These are phyloP conservation scores for Neostethus bicornis DNA, from an alignment of 2,797 vertebrate species.

Conservation along the genomic window DNA sequence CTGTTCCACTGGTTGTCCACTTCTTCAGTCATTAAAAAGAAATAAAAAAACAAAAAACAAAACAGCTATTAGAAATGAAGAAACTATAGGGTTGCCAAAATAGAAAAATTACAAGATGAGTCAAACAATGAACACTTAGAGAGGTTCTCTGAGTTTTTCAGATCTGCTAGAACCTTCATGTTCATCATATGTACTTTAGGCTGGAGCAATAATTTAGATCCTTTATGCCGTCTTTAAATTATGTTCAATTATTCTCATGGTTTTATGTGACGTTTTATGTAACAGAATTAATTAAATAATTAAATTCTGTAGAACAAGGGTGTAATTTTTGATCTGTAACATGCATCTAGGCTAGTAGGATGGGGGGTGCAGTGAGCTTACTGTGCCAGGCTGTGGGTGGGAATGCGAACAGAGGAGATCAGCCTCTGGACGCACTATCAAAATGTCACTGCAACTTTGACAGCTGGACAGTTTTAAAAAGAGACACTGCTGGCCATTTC, in stretches of 20 bases:
- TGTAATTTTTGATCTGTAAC: constrained; percentile 29
- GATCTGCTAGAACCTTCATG: constrained; percentile 20
- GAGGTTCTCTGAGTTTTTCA: constrained; percentile 16
- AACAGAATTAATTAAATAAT: too few species aligned
- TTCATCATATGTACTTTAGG: constrained; percentile 7
- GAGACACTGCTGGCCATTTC: constrained; percentile 77
- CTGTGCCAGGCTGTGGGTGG: constrained; percentile 35
- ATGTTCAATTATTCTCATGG: neutral
- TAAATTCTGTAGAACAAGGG: constrained; percentile 12
- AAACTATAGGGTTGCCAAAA: constrained; percentile 95
- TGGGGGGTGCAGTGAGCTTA: constrained; percentile 29
- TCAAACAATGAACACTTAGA: constrained; percentile 23
- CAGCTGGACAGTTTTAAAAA: constrained; percentile 86
- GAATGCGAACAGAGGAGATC: constrained; percentile 61
- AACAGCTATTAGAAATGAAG: constrained; percentile 90
- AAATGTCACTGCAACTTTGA: constrained; percentile 85
- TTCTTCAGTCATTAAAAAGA: constrained; percentile 73
- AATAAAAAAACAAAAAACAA: constrained; percentile 73
- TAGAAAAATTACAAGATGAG: constrained; percentile 69
- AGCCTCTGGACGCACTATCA: constrained; percentile 77
- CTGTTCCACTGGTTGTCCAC: constrained; percentile 59
- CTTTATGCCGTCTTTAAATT: neutral
- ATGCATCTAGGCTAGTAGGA: constrained; percentile 20
- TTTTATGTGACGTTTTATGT: neutral
- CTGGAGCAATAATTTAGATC: constrained; percentile 13